These are phyloP conservation scores for Bettongia penicillata DNA, from an alignment of 2,113 vertebrate genomes.

Conservation along the genomic window DNA sequence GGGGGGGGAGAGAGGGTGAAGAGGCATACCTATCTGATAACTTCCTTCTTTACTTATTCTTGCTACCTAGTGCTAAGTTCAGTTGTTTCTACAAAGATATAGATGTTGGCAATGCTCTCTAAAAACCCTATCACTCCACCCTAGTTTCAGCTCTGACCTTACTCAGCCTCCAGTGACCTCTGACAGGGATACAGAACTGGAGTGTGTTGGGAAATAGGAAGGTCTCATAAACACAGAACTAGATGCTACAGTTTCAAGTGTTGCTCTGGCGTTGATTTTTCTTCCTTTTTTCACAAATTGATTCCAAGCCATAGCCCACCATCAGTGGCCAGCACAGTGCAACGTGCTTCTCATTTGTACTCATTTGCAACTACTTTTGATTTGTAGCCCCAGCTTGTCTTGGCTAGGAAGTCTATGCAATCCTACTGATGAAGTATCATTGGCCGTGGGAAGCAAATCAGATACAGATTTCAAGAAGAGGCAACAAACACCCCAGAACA, in stretches of 20 bases:
- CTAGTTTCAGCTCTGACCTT: background rate
- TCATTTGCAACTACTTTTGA: background rate
- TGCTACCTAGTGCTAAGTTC: background rate
- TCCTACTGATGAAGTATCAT: background rate
- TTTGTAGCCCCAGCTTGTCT: background rate
- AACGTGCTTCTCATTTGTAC: background rate
- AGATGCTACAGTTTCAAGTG: background rate
- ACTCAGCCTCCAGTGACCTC: background rate
- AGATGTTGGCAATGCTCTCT: background rate
- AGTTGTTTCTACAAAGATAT: background rate
- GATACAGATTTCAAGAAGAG: background rate
- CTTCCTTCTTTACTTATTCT: background rate
- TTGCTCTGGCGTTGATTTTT: background rate
- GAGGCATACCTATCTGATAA: background rate
- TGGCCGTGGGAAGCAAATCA: background rate
- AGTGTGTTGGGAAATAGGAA: background rate
- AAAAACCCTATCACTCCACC: background rate
- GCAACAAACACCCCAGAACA: background rate
- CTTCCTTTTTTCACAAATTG: background rate
- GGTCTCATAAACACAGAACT: background rate
- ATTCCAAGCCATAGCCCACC: background rate
- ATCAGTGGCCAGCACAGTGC: background rate
- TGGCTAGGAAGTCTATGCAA: background rate
- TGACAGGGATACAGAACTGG: background rate
- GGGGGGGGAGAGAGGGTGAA: background rate